Evolutionary conservation across 2,888 invertebrate species (phyloP).

Genomic region (Callimorpha dominula): DNA sequence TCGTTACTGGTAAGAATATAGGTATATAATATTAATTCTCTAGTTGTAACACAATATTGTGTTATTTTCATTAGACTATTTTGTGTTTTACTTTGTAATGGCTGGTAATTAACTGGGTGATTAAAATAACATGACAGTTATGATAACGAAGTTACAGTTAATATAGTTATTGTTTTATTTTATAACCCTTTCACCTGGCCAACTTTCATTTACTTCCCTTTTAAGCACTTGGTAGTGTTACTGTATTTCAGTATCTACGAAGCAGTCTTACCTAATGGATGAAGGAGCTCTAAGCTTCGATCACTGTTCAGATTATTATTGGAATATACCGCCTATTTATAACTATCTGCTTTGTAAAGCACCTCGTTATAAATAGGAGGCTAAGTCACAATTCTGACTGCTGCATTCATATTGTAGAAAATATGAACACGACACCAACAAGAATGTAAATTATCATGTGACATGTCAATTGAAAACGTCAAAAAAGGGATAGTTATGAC

Average conservation of each 20-base stretch:
- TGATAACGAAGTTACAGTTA: background rate
- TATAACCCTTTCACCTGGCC: background rate
- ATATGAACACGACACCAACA: background rate
- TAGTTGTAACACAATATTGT: constrained; percentile 19
- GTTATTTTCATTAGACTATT: constrained; percentile 12
- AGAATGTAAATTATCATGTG: background rate
- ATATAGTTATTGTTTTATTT: background rate
- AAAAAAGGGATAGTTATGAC: background rate
- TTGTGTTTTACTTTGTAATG: background rate
- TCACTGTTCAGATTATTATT: background rate
- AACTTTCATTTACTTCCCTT: background rate
- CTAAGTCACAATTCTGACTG: background rate
- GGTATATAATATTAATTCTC: constrained; percentile 31
- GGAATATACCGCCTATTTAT: background rate
- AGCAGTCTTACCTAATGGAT: background rate
- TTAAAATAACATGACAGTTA: background rate
- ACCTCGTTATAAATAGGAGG: background rate
- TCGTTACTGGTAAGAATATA: constrained; percentile 42
- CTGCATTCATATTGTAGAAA: background rate
- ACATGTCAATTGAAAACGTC: background rate
- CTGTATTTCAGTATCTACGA: background rate
- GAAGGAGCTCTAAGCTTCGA: background rate
- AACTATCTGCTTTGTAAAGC: background rate
- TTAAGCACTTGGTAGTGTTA: background rate
- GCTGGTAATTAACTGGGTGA: background rate